Evolutionary conservation across 2,797 vertebrate genomes (phyloP), one percentile per base, ranked within the genome.

Genomic region (Jordanella pulchra): DNA sequence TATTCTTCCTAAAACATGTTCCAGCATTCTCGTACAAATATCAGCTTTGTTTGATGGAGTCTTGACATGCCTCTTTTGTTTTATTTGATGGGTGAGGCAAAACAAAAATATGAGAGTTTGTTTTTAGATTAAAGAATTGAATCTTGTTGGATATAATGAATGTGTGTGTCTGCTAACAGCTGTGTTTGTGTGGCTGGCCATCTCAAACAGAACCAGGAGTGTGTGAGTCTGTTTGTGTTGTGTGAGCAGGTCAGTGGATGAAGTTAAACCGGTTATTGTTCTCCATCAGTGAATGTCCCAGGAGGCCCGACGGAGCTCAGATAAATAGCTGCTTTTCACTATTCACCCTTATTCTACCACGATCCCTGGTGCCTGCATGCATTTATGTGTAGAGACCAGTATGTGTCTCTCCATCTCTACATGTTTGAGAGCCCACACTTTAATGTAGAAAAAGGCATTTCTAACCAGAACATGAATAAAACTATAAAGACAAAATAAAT

Each of bases 301-400:
- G 39, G 85, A 74, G 88, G 86, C 83, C 67, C 39, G 56, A 79
- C 77, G 78, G 85, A 81, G 75, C 7, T 2, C 27, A 69, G 74
- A 83, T 89, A 89, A 92, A 92, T 83, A 83, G 84, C 66, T 81
- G 84, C 87, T 88, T 89, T 91, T 91, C 81, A 86, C 79, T 76
- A 87, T 90, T 89, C 89, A 90, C 66, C 81, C 76, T 71, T 42
- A 73, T 80, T 83, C 84, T 80, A 84, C 79, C 83, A 78, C 65
- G 53, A 63, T 79, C 79, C 73, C 81, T 72, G 77, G 6, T 64
- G 78, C 39, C 77, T 75, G 79, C 12, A 14, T 69, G 61, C 54
- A 1, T 58, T 50, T 73, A 65, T 63, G 0, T 75, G 71, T 78
- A 1, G 65, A 28, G 32, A 65, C 9, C 17, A 14, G 51, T 7